Evolutionary conservation across 2,888 invertebrate species (phyloP).

Genomic region (Argynnis bischoffii): DNA sequence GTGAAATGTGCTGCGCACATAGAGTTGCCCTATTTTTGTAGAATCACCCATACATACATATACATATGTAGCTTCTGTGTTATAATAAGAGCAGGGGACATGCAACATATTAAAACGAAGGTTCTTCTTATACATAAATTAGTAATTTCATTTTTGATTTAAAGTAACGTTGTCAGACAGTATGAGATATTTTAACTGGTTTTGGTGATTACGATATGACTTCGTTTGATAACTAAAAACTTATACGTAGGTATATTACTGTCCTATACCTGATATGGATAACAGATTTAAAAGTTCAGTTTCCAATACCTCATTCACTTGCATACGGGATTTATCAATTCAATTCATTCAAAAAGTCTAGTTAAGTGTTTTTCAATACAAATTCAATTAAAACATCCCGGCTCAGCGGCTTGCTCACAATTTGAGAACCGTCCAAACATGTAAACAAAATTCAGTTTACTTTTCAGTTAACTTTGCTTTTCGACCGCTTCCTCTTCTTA

Average conservation of each 20-base stretch:
- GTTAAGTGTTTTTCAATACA: conserved; percentile 49
- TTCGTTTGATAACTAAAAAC: not conserved
- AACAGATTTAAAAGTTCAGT: conserved; percentile 15
- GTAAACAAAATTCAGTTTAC: conserved; percentile 61
- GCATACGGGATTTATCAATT: conserved; percentile 30
- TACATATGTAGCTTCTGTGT: no score
- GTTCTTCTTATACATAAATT: no score
- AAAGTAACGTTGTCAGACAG: no score
- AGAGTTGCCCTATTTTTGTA: no score
- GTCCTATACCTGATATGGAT: conserved; percentile 14
- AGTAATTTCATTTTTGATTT: no score
- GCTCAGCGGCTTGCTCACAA: conserved; percentile 47
- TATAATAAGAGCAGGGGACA: no score
- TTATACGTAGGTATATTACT: conserved; percentile 7
- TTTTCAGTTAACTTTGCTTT: conserved; percentile 61
- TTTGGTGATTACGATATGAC: no score
- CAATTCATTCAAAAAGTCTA: conserved; percentile 40
- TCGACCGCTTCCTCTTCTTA: conserved; percentile 50
- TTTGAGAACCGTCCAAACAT: conserved; percentile 56
- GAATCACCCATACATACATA: no score
- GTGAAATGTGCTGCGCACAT: no score
- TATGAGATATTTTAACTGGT: no score
- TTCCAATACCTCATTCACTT: conserved; percentile 21
- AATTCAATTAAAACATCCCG: conserved; percentile 57
- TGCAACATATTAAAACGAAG: no score